Conservation (phyloP, 2,113 vertebrate genomes). For the Chlamydotis undulata region DNA sequence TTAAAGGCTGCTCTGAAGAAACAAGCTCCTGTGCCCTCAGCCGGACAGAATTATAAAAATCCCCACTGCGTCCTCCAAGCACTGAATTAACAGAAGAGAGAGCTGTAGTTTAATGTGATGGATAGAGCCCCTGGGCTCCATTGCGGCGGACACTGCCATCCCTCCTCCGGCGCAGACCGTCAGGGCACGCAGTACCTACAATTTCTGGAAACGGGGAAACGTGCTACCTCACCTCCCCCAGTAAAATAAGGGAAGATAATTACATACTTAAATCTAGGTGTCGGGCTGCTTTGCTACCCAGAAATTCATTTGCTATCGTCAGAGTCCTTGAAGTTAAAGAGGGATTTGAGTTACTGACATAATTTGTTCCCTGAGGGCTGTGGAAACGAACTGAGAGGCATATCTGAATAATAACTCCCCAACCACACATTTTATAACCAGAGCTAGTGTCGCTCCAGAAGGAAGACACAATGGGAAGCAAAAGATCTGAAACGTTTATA, state of each 20-base stretch:
- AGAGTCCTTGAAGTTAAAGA: conserved; percentile 38
- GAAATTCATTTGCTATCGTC: background rate
- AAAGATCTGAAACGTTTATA: background rate
- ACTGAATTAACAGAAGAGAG: background rate
- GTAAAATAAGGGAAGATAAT: background rate
- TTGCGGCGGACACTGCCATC: rapidly evolving
- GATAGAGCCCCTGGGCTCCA: background rate
- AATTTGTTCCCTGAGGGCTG: conserved; percentile 38
- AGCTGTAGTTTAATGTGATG: background rate
- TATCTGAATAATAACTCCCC: background rate
- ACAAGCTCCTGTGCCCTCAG: conserved; percentile 6
- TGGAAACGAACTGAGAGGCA: background rate
- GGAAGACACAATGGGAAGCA: background rate
- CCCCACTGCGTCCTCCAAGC: background rate
- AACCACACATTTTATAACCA: rapidly evolving
- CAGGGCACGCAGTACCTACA: background rate
- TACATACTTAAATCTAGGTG: conserved; percentile 16
- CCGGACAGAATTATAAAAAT: conserved; percentile 21
- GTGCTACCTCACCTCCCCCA: background rate
- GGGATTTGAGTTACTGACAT: conserved; percentile 27
- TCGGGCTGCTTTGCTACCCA: background rate
- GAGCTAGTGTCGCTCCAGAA: background rate
- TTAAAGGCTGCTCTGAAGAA: conserved; percentile 23
- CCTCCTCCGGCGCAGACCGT: rapidly evolving
- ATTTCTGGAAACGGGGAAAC: background rate